phyloP scores from a whole-genome alignment of 2,113 vertebrate genomes.

The Pygoscelis antarcticus region DNA sequence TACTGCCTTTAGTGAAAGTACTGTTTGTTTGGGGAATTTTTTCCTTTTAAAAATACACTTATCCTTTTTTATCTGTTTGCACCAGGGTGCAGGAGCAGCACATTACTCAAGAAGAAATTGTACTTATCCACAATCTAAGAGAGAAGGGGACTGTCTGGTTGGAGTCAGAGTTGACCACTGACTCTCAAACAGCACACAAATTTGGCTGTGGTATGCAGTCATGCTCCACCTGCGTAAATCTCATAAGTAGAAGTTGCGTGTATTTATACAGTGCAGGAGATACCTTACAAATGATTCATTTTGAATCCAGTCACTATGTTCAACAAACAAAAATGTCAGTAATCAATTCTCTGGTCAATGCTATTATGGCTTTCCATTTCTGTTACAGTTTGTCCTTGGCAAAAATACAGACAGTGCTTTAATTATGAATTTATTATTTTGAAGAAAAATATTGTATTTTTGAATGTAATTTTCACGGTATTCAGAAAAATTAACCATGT shows the following conservation, averaged over 20 bases:
- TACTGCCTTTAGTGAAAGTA: conserved; percentile 36
- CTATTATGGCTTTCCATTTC: neutral
- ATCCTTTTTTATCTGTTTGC: conserved; percentile 42
- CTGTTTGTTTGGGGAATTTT: neutral
- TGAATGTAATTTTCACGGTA: neutral
- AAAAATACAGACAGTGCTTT: neutral
- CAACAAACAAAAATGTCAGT: neutral
- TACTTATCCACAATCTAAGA: neutral
- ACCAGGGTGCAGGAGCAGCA: neutral
- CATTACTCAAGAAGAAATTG: conserved; percentile 1
- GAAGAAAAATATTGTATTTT: neutral
- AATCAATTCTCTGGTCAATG: neutral
- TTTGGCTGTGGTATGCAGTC: neutral
- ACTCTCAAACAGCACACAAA: neutral
- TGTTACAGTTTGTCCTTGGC: neutral
- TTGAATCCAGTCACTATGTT: neutral
- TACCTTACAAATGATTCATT: neutral
- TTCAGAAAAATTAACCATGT: neutral
- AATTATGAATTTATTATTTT: neutral
- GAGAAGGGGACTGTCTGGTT: neutral
- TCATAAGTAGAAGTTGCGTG: neutral
- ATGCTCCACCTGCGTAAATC: neutral
- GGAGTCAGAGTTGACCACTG: conserved; percentile 10
- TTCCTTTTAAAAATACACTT: conserved; percentile 31
- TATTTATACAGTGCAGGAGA: neutral